Evolutionary conservation across 2,888 invertebrate genomes (phyloP).

Genomic region (Watsonalla binaria): DNA sequence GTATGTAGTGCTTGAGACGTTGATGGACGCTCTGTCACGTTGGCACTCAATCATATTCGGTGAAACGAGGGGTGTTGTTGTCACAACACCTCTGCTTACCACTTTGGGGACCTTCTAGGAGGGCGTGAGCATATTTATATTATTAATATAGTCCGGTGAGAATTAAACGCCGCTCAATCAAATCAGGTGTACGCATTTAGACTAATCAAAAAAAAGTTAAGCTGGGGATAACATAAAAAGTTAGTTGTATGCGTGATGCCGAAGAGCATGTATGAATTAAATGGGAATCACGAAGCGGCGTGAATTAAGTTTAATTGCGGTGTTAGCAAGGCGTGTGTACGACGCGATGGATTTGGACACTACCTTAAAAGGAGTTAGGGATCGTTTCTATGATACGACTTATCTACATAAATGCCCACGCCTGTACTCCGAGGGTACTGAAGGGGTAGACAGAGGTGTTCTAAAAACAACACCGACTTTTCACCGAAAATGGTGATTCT

Average conservation of each 20-base stretch:
- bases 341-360: constrained; percentile 34
- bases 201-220: not conserved
- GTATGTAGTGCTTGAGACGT: no score
- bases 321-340: constrained; percentile 30
- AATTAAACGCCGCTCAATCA: no score
- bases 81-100: no score
- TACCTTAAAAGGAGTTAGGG: constrained; percentile 35
- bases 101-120: no score
- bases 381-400: constrained; percentile 15
- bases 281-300: constrained; percentile 17
- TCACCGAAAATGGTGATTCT: no score
- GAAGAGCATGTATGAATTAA: constrained; percentile 9
- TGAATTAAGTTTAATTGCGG: constrained; percentile 55
- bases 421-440: not conserved
- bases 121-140: no score
- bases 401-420: not conserved
- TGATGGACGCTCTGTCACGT: no score
- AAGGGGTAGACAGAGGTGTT: not conserved
- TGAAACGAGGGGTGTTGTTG: no score
- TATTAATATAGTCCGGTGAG: no score
- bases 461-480: no score
- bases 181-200: no score
- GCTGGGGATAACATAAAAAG: not conserved
- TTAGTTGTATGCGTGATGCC: not conserved
- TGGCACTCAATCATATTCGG: no score